These are phyloP conservation scores for Achroia grisella DNA, from an alignment of 1,140 invertebrate genomes.

Conservation along the genomic window DNA sequence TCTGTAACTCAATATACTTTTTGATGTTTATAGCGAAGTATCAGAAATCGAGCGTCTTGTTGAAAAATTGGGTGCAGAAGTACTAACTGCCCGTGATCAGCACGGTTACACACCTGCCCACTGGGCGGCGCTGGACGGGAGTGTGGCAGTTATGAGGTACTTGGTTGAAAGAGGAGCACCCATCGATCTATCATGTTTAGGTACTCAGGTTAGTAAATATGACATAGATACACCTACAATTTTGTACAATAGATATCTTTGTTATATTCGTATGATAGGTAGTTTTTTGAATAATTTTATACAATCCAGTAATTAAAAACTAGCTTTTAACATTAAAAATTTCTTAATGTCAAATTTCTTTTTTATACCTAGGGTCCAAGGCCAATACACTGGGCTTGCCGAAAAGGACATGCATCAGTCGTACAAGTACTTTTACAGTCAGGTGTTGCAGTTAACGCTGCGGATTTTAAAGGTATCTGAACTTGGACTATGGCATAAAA, in stretches of 20 bases:
- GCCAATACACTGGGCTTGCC: conserved; percentile 94
- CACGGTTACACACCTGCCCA: conserved; percentile 94
- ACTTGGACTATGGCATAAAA: too few species aligned
- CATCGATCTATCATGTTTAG: conserved; percentile 88
- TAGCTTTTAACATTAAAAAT: too few species aligned
- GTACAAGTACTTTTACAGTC: conserved; percentile 88
- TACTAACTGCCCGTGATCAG: conserved; percentile 85
- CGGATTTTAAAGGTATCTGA: conserved; percentile 90
- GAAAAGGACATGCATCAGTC: conserved; percentile 87
- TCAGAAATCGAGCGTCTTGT: conserved; percentile 84
- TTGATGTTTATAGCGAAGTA: conserved; percentile 75
- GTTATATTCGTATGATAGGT: too few species aligned
- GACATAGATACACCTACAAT: neutral
- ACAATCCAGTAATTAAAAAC: too few species aligned
- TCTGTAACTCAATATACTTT: neutral
- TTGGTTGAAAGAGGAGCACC: conserved; percentile 88
- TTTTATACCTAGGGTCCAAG: conserved; percentile 78
- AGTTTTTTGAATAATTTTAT: too few species aligned
- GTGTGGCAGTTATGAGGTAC: conserved; percentile 87
- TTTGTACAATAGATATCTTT: too few species aligned
- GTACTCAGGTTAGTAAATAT: conserved; percentile 77
- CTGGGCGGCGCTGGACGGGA: conserved; percentile 92
- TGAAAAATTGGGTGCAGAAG: conserved; percentile 82
- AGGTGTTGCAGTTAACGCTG: conserved; percentile 91
- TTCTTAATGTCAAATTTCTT: conserved; percentile 24